Conservation (phyloP, 2,888 invertebrate species). For the Troilus luridus region DNA sequence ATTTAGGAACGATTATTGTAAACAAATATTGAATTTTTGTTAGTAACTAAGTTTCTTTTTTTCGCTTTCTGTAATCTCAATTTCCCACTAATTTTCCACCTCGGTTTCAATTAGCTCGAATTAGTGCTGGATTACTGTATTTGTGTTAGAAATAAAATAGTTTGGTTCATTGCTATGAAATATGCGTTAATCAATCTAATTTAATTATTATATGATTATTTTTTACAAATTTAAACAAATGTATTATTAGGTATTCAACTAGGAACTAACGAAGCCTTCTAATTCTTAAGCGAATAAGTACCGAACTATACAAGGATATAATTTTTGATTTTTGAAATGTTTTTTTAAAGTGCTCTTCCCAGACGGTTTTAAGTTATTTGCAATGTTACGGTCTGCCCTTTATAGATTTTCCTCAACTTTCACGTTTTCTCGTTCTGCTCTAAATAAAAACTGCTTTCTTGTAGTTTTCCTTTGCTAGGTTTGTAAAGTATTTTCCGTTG, state of each 20-base stretch:
- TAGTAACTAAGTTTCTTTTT: too few species aligned
- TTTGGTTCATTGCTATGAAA: too few species aligned
- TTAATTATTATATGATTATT: too few species aligned
- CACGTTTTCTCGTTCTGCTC: constrained; percentile 16
- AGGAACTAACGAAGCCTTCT: neutral
- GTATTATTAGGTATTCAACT: neutral
- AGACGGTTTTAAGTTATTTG: neutral
- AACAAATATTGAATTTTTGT: too few species aligned
- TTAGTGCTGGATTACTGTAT: too few species aligned
- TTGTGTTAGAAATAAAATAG: too few species aligned
- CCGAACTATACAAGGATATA: neutral
- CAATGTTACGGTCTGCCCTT: neutral
- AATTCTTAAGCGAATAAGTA: neutral
- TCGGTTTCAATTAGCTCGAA: too few species aligned
- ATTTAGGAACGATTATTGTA: too few species aligned
- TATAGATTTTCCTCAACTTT: neutral
- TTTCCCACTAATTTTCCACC: too few species aligned
- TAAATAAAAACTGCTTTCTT: neutral
- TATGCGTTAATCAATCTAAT: too few species aligned
- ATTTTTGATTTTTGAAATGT: neutral
- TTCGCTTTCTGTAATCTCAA: too few species aligned
- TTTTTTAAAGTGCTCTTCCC: neutral
- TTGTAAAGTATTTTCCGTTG: neutral
- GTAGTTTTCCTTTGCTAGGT: neutral
- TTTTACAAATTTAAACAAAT: neutral